phyloP scores from a whole-genome alignment of 1,140 invertebrate genomes.

The Drosophila nannoptera region DNA sequence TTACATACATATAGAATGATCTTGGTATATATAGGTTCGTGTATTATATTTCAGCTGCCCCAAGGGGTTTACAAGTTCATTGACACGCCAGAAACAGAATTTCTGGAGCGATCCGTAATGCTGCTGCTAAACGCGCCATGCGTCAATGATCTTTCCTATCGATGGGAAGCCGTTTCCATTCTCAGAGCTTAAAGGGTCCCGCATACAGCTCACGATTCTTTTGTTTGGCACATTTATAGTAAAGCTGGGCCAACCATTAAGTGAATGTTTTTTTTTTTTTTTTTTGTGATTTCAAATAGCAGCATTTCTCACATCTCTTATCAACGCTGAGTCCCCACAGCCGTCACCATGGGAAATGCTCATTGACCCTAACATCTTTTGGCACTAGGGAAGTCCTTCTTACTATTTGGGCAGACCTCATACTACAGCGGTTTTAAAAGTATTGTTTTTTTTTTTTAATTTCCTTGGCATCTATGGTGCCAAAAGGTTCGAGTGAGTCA shows the following conservation, averaged over 20 bases:
- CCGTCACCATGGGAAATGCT: conserved; percentile 8
- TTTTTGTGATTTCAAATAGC: conserved; percentile 10
- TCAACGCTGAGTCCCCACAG: background rate
- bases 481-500: too few species aligned
- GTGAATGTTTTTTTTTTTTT: conserved; percentile 27
- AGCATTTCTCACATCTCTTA: conserved; percentile 8
- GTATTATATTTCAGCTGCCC: conserved; percentile 1
- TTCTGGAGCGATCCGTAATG: background rate
- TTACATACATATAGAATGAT: background rate
- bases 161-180: conserved; percentile 33
- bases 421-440: too few species aligned
- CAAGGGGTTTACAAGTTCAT: conserved; percentile 39
- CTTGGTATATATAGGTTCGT: background rate
- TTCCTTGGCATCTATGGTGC: too few species aligned
- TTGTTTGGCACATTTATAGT: conserved; percentile 1
- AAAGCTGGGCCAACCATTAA: background rate
- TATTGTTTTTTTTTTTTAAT: too few species aligned
- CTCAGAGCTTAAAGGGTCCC: conserved; percentile 36
- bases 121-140: conserved; percentile 1
- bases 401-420: too few species aligned
- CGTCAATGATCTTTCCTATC: conserved; percentile 60
- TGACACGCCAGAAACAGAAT: conserved; percentile 18
- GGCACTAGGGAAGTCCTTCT: too few species aligned
- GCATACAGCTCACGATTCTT: conserved; percentile 12
- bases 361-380: background rate